These are phyloP conservation scores for Troglohyphantes excavatus DNA, from an alignment of 2,888 invertebrate species.

Conservation along the genomic window DNA sequence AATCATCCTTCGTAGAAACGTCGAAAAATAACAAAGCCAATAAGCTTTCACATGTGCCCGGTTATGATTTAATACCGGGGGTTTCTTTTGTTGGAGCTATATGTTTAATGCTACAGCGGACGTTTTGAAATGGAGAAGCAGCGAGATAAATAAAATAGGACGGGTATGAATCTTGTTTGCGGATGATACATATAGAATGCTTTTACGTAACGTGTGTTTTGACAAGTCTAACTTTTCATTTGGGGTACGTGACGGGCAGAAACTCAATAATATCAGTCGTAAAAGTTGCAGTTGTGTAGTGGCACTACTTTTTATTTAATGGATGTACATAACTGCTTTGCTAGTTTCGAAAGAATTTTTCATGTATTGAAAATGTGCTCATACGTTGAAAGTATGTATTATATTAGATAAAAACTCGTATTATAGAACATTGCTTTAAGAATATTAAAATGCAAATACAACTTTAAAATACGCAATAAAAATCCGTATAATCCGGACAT, in stretches of 20 bases:
- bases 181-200: background rate
- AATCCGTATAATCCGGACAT: too few species aligned
- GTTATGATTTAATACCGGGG: background rate
- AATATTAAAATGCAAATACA: too few species aligned
- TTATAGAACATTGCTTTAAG: too few species aligned
- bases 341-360: too few species aligned
- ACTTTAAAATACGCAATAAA: too few species aligned
- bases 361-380: too few species aligned
- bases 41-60: conserved; percentile 27
- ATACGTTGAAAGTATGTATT: too few species aligned
- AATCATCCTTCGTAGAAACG: conserved; percentile 45
- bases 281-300: too few species aligned
- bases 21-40: conserved; percentile 57
- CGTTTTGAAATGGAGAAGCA: background rate
- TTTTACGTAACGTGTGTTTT: background rate
- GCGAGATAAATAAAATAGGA: background rate
- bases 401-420: too few species aligned
- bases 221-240: conserved; percentile 5
- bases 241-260: background rate
- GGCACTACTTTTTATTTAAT: too few species aligned
- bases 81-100: background rate
- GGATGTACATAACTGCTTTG: too few species aligned
- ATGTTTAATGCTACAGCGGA: background rate
- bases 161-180: background rate
- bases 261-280: conserved; percentile 9